Evolutionary conservation across 1,140 invertebrate genomes (phyloP).

Genomic region (Antheraea pernyi): DNA sequence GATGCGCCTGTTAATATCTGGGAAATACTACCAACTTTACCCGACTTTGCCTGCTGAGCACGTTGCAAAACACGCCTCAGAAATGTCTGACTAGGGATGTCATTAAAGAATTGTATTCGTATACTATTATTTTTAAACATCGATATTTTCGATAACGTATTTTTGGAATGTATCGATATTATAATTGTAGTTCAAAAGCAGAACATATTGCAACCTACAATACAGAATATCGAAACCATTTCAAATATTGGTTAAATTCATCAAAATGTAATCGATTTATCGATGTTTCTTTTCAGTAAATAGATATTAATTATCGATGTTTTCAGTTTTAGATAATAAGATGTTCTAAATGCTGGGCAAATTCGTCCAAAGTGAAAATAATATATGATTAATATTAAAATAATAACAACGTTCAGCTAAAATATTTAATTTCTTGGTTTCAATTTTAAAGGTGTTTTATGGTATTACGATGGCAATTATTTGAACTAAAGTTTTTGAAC

Average conservation of each 20-base stretch:
- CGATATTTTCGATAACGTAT: not conserved
- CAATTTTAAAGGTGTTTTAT: not conserved
- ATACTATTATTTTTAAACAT: not conserved
- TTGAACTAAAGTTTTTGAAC: too few species aligned
- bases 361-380: not conserved
- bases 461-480: too few species aligned
- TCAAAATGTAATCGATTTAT: not conserved
- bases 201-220: not conserved
- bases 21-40: not conserved
- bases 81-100: not conserved
- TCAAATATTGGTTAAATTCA: too few species aligned
- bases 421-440: not conserved
- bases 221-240: not conserved
- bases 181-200: not conserved
- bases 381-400: not conserved
- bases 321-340: not conserved
- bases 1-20: conserved; percentile 90
- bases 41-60: not conserved
- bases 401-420: not conserved
- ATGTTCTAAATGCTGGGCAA: not conserved
- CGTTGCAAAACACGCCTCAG: not conserved
- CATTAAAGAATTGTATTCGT: not conserved
- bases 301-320: too few species aligned
- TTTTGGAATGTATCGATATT: not conserved
- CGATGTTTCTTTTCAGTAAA: not conserved